Conservation (phyloP, 1,140 invertebrate species). For the Amphibalanus amphitrite region DNA sequence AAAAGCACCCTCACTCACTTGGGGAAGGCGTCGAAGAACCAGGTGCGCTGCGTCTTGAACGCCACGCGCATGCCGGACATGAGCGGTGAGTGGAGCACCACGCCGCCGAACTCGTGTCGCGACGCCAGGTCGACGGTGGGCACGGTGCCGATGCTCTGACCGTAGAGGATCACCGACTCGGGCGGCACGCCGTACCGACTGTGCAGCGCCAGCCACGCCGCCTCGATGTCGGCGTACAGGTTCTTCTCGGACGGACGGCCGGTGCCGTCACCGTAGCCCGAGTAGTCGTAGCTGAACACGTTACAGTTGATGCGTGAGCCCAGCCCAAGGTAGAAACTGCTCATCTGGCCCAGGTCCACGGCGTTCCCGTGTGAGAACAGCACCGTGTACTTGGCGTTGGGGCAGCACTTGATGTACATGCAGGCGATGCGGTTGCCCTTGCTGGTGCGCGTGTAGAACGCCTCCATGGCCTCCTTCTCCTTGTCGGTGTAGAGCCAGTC, state of each 20-base stretch:
- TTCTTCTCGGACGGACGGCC: conserved; percentile 98
- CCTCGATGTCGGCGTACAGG: conserved; percentile 95
- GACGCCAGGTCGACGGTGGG: conserved; percentile 89
- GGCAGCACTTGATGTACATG: conserved; percentile 67
- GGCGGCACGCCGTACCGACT: conserved; percentile 85
- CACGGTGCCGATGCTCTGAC: conserved; percentile 92
- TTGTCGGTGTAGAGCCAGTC: conserved; percentile 97
- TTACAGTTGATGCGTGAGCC: conserved; percentile 96
- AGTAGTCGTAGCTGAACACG: conserved; percentile 99
- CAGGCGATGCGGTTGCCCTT: conserved; percentile 90
- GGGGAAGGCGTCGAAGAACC: conserved; percentile 99
- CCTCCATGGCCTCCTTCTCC: conserved; percentile 91
- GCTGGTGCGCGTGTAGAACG: conserved; percentile 72
- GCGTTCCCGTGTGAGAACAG: conserved; percentile 97
- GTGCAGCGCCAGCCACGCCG: conserved; percentile 86
- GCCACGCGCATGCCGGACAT: conserved; percentile 97
- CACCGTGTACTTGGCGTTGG: conserved; percentile 76
- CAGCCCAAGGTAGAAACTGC: conserved; percentile 94
- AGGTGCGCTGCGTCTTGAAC: conserved; percentile 95
- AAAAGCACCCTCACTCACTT: conserved; percentile 62
- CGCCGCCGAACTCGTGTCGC: conserved; percentile 90
- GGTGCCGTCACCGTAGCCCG: conserved; percentile 71
- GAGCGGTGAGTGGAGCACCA: conserved; percentile 92
- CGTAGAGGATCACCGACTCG: conserved; percentile 96
- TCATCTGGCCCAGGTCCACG: conserved; percentile 95